These are phyloP conservation scores for Cephus spinipes DNA, from an alignment of 2,888 invertebrate species.

Conservation along the genomic window DNA sequence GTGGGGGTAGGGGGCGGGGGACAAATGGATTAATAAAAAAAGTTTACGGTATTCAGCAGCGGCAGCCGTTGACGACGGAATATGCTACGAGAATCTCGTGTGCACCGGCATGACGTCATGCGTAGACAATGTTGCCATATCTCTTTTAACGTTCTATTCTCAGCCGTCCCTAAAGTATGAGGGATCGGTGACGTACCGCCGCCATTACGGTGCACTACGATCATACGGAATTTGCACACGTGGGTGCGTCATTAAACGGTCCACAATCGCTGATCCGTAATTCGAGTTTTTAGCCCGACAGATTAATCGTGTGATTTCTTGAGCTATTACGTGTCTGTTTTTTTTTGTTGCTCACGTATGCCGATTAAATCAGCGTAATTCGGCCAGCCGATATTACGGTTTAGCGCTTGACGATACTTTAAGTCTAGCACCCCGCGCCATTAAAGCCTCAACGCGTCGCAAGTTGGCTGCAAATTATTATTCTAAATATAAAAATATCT, in stretches of 20 bases:
- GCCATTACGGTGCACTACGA: background rate
- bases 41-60: background rate
- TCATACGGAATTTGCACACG: background rate
- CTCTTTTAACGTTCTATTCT: background rate
- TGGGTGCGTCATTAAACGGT: background rate
- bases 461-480: conserved; percentile 19
- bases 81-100: conserved; percentile 16
- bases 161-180: background rate
- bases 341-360: background rate
- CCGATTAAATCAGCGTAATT: background rate
- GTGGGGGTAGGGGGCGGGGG: too few relatives aligned
- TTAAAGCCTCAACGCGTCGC: background rate
- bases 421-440: background rate
- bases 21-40: conserved; percentile 3
- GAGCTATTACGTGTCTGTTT: background rate
- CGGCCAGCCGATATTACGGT: background rate
- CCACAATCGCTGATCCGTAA: background rate
- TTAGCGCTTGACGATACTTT: background rate
- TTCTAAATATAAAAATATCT: conserved; percentile 19
- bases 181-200: background rate
- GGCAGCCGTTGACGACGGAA: conserved; percentile 16
- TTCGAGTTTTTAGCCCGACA: background rate
- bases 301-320: background rate
- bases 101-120: conserved; percentile 13
- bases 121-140: background rate